Base-by-base conservation (phyloP, 1,140 invertebrate species). In the Drosophila erecta region DNA sequence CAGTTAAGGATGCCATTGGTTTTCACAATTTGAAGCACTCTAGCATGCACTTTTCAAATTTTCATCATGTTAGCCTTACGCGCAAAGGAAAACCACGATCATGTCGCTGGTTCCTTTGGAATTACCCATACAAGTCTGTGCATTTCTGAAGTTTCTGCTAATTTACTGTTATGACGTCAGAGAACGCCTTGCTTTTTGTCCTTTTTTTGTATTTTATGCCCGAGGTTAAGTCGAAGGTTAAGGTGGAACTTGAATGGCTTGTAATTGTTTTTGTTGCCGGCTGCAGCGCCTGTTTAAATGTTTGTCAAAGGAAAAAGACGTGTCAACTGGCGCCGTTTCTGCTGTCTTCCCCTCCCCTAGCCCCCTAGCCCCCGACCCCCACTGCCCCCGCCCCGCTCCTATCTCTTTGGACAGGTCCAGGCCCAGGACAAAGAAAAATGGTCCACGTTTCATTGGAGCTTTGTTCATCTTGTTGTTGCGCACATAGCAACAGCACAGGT, bases 161-260 rank as follows among this genome's bases (percentile, higher is more conserved):
- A 87, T 87, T 87, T 89, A 87, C 61, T 79, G 79, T 87, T 87
- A 87, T 87, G 76, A 89, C 67, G 67, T 87, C 71, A 84, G 47
- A 61, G 46, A 43, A 12, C 3, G 4, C 11, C 10, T 20, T 35
- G 15, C 20, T 15, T 37, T 24, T 43, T 40, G 38, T 38, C 2
- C n/a, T 62, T 11, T 41, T 41, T 51, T 2, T 33, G 24, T 14
- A 20, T 46, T 37, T 43, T 59, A 38, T 46, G 60, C 35, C 24
- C 49, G 47, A 53, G 59, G 22, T 62, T 41, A 72, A 44, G 35
- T 46, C 58, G 50, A 61, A 49, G 47, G 67, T 58, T 62, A 72
- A 79, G 76, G 70, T 67, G 74, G 73, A 65, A 59, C 73, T 55
- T 56, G 41, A 80, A 80, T 77, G 60, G 81, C 66, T 86, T 74